These are phyloP conservation scores for Holothuria leucospilota DNA, from an alignment of 53 echinoderm and acorn worm species.

Conservation along the genomic window DNA sequence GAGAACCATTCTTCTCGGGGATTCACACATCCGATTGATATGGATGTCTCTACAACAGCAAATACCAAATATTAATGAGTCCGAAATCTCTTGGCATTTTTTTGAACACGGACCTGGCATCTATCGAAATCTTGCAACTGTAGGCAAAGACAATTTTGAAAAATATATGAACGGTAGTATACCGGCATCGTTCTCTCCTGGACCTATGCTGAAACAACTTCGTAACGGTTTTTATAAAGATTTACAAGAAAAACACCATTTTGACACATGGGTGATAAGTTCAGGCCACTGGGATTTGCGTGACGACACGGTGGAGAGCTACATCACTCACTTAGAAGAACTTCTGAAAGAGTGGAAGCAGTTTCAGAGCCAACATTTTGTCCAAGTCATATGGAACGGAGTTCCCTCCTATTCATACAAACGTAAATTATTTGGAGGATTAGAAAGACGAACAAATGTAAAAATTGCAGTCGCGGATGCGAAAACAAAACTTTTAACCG, in stretches of 20 bases:
- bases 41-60: too few species aligned
- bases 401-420: slow-evolving; percentile 30
- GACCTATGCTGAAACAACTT: too few species aligned
- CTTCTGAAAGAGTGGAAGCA: not conserved
- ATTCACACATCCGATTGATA: too few species aligned
- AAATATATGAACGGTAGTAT: too few species aligned
- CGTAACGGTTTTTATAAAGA: too few species aligned
- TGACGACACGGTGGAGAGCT: slow-evolving; percentile 7
- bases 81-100: too few species aligned
- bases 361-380: not conserved
- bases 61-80: too few species aligned
- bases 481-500: not conserved
- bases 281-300: slow-evolving; percentile 40
- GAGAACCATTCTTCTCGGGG: too few species aligned
- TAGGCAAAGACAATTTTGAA: too few species aligned
- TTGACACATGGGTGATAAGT: slow-evolving; percentile 23
- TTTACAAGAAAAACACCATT: not conserved
- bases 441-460: slow-evolving; percentile 27
- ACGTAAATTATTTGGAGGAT: not conserved
- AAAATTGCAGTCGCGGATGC: slow-evolving; percentile 20
- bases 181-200: too few species aligned
- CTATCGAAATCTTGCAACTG: too few species aligned
- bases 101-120: too few species aligned
- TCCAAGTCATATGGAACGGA: slow-evolving; percentile 6
- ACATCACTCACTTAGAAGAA: not conserved